A percentile compares a stretch with the other conserved stretches of the same genome.
These are phyloP conservation scores for Psettodes erumei DNA, from an alignment of 2,113 vertebrate genomes.

Conservation along the genomic window DNA sequence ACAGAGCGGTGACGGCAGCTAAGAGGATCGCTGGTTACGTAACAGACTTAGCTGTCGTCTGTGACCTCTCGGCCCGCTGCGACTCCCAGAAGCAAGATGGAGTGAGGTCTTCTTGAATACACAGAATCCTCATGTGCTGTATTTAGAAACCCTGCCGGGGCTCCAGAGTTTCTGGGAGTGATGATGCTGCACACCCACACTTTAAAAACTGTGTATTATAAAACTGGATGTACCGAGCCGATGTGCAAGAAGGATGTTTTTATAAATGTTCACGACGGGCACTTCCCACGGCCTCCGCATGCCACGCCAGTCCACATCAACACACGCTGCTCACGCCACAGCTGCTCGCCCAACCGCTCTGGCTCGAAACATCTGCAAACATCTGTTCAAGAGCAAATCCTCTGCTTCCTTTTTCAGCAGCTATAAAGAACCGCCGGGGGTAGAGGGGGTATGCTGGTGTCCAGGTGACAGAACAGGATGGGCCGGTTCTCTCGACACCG, in stretches of 20 bases:
- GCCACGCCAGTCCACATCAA: not conserved
- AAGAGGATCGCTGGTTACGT: constrained; percentile 58
- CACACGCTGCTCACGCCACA: constrained; percentile 13
- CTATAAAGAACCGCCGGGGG: not conserved
- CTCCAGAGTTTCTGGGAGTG: not conserved
- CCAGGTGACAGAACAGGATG: constrained; percentile 21
- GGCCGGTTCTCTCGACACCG: constrained; percentile 27
- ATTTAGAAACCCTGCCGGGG: not conserved
- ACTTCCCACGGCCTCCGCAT: no score
- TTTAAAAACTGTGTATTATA: not conserved
- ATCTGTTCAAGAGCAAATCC: not conserved
- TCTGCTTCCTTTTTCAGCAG: constrained; percentile 2
- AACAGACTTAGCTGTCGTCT: constrained; percentile 45
- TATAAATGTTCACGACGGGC: no score
- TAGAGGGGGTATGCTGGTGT: constrained; percentile 9
- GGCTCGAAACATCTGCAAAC: not conserved
- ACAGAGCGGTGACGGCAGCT: constrained; percentile 43
- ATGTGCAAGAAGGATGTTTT: not conserved
- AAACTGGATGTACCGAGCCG: not conserved
- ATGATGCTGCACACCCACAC: not conserved
- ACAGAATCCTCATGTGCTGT: not conserved
- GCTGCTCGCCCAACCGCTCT: constrained; percentile 26
- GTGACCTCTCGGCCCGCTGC: constrained; percentile 34
- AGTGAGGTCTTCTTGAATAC: no score
- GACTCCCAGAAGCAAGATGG: no score